Evolutionary conservation across 2,797 vertebrate genomes (phyloP).

Genomic region (Lophotriccus pileatus): DNA sequence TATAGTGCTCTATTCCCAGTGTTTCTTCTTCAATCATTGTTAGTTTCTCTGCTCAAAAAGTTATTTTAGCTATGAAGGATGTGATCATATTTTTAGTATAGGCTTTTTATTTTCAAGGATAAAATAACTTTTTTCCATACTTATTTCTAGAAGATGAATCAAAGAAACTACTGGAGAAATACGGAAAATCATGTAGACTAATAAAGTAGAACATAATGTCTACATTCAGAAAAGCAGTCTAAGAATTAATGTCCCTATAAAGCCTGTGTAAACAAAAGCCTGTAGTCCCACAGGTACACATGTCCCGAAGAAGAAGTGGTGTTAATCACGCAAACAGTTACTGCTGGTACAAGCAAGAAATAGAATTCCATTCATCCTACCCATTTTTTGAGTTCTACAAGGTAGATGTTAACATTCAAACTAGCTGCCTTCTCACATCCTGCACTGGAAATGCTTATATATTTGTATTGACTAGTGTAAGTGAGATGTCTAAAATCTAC

Average conservation of each 20-base stretch:
- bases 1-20: background rate
- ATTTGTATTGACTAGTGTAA: background rate
- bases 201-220: background rate
- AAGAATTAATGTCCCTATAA: background rate
- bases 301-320: background rate
- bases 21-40: background rate
- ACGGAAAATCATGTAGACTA: background rate
- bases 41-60: background rate
- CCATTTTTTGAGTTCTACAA: background rate
- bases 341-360: background rate
- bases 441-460: background rate
- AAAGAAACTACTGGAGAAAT: background rate
- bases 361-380: background rate
- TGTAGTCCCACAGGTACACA: background rate
- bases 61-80: background rate
- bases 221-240: background rate
- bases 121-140: fast-evolving
- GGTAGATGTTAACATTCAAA: background rate
- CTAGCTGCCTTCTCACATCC: background rate
- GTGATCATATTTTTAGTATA: background rate
- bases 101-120: background rate
- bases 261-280: background rate
- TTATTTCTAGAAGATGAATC: background rate
- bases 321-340: background rate
- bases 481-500: background rate